These are phyloP conservation scores for Dendrolimus punctatus DNA, from an alignment of 1,140 invertebrate genomes.

Conservation along the genomic window DNA sequence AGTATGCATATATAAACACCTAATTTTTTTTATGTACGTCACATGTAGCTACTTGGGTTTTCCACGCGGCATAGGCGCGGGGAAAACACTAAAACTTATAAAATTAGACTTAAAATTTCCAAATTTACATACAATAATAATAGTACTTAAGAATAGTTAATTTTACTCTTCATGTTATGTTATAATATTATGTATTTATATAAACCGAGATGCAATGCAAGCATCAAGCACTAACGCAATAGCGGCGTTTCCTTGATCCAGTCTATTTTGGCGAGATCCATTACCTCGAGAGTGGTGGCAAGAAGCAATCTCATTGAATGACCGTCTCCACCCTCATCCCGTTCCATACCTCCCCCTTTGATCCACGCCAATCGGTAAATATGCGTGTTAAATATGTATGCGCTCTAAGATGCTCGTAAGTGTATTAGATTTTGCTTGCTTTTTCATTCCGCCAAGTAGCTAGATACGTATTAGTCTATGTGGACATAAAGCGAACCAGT, in stretches of 20 bases:
- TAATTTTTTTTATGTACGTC: too few species aligned
- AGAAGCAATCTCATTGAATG: slow-evolving; percentile 74
- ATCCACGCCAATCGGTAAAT: slow-evolving; percentile 69
- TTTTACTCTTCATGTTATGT: not conserved
- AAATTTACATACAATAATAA: too few species aligned
- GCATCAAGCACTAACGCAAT: slow-evolving; percentile 36
- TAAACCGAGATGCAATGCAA: not conserved
- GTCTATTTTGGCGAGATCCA: slow-evolving; percentile 72
- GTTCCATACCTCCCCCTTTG: slow-evolving; percentile 28
- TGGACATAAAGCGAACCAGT: slow-evolving; percentile 21
- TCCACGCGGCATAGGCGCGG: too few species aligned
- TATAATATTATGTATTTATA: not conserved
- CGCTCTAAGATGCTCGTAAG: slow-evolving; percentile 64
- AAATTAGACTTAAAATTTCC: too few species aligned
- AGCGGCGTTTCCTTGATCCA: slow-evolving; percentile 61
- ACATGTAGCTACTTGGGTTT: too few species aligned
- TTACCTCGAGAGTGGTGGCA: slow-evolving; percentile 69
- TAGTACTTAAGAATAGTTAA: too few species aligned
- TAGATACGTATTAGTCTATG: slow-evolving; percentile 21
- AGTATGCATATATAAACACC: too few species aligned
- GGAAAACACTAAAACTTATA: too few species aligned
- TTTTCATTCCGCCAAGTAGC: slow-evolving; percentile 55
- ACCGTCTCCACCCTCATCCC: slow-evolving; percentile 43
- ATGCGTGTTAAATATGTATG: slow-evolving; percentile 72
- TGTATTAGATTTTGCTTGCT: slow-evolving; percentile 68